Evolutionary conservation across 2,113 vertebrate genomes (phyloP).

Genomic region (Clupea harengus): DNA sequence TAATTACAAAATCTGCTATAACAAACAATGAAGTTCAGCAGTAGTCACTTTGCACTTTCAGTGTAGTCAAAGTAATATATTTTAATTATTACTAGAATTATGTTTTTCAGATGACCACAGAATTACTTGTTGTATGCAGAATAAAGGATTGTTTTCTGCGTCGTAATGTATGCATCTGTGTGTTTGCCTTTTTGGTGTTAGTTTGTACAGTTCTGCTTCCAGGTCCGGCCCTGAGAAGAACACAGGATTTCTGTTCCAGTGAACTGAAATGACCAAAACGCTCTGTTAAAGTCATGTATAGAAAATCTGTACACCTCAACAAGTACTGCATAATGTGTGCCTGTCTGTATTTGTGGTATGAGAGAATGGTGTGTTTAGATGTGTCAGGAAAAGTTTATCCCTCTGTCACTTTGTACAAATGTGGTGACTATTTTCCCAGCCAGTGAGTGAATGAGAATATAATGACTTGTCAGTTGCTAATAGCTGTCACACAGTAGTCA

Average conservation of each 20-base stretch:
- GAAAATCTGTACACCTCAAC: background rate
- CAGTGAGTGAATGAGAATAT: background rate
- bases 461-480: background rate
- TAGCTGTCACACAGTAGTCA: background rate
- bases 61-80: constrained; percentile 15
- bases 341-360: background rate
- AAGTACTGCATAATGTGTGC: background rate
- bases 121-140: constrained; percentile 8
- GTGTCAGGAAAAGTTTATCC: background rate
- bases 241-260: background rate
- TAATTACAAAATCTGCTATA: background rate
- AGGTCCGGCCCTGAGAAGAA: background rate
- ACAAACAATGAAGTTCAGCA: background rate
- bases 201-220: background rate
- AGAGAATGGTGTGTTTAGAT: background rate
- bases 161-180: background rate
- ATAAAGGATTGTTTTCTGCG: background rate
- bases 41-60: constrained; percentile 14
- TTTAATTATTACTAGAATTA: background rate
- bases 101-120: constrained; percentile 1
- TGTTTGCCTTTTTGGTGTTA: background rate
- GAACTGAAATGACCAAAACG: background rate
- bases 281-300: background rate
- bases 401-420: background rate
- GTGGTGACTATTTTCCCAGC: background rate